Percentiles rank a stretch among this genome's conserved stretches.
Evolutionary conservation across 2,888 invertebrate genomes (phyloP).

Genomic region (Cacoxenus indagator): DNA sequence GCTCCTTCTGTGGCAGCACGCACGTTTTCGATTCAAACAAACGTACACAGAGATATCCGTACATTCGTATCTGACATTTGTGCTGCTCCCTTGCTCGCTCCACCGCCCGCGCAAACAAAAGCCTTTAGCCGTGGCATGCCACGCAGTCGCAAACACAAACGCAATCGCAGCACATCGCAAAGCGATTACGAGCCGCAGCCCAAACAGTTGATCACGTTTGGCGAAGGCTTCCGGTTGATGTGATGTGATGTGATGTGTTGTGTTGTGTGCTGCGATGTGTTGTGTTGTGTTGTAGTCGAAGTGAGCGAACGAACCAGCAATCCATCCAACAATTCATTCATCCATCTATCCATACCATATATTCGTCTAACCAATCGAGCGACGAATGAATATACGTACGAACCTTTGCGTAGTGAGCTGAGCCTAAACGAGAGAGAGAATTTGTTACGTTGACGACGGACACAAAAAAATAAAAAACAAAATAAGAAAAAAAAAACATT

Average conservation of each 20-base stretch:
- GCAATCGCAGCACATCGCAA: slow-evolving; percentile 45
- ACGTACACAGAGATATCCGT: slow-evolving; percentile 6
- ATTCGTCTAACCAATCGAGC: neutral
- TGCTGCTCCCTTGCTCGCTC: neutral
- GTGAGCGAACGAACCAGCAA: neutral
- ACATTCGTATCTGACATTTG: neutral
- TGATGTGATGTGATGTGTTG: slow-evolving; percentile 28
- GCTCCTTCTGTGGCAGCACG: slow-evolving; percentile 70
- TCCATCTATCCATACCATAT: neutral
- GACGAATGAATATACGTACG: neutral
- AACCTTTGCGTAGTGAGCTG: slow-evolving; percentile 22
- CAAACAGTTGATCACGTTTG: slow-evolving; percentile 68
- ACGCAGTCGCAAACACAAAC: slow-evolving; percentile 25
- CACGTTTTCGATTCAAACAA: slow-evolving; percentile 64
- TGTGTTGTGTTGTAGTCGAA: neutral
- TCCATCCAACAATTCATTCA: neutral
- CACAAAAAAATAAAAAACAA: slow-evolving; percentile 56
- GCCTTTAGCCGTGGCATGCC: too few species aligned
- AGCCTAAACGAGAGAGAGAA: neutral
- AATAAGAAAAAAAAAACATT: slow-evolving; percentile 28
- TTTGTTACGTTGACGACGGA: slow-evolving; percentile 58
- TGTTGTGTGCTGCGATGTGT: neutral
- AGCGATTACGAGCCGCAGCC: slow-evolving; percentile 54
- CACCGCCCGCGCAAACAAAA: neutral
- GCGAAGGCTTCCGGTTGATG: slow-evolving; percentile 69